Evolutionary conservation across 2,797 vertebrate species (phyloP).

Genomic region (Clarias platycephalus): DNA sequence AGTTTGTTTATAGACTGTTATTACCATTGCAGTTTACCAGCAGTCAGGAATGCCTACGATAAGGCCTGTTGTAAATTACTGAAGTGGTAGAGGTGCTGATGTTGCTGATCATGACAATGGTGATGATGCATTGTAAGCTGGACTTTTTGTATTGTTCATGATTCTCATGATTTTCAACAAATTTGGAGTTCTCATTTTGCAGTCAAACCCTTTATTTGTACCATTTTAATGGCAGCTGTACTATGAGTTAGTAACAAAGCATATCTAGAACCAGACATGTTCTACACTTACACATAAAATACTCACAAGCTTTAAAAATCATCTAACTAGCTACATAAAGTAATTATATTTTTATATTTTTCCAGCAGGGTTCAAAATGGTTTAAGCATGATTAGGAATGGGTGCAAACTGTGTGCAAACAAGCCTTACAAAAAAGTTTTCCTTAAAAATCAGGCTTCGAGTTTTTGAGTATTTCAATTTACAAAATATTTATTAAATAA

Average conservation of each 20-base stretch:
- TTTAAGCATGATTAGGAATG: conserved; percentile 45
- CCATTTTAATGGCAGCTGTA: conserved; percentile 19
- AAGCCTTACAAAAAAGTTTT: neutral
- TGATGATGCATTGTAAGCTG: too few relatives aligned
- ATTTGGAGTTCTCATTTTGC: too few relatives aligned
- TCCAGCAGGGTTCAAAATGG: conserved; percentile 33
- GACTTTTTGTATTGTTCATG: too few relatives aligned
- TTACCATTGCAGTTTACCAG: too few relatives aligned
- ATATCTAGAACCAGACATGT: conserved; percentile 19
- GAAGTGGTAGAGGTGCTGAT: too few relatives aligned
- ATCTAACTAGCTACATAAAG: neutral
- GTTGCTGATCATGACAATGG: too few relatives aligned
- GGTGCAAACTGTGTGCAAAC: conserved; percentile 32
- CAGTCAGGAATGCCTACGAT: too few relatives aligned
- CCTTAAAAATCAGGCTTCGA: neutral
- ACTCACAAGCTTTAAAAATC: neutral
- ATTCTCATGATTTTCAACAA: too few relatives aligned
- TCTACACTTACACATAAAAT: conserved; percentile 2
- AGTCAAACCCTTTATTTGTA: neutral
- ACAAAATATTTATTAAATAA: conserved; percentile 8
- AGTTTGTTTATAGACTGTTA: too few relatives aligned
- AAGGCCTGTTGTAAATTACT: too few relatives aligned
- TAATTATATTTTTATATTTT: conserved; percentile 41
- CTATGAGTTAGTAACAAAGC: conserved; percentile 2
- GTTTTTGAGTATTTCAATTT: conserved; percentile 18